Conservation (phyloP, 2,888 invertebrate genomes). For the Heliconius cydno region DNA sequence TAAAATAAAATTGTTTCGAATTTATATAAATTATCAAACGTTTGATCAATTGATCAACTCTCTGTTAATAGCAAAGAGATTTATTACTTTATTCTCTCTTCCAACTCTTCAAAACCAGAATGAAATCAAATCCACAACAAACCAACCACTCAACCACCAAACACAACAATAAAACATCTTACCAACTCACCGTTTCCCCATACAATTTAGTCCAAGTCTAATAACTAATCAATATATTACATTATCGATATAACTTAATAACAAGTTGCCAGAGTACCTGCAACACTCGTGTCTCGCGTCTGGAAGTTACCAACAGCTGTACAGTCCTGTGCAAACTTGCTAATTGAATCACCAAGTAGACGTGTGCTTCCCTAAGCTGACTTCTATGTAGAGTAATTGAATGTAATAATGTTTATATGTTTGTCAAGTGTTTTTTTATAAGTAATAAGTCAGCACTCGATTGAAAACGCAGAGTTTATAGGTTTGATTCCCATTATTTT, state of each 20-base stretch:
- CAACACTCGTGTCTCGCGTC: slow-evolving; percentile 37
- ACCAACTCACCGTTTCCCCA: neutral
- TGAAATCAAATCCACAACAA: neutral
- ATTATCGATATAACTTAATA: slow-evolving; percentile 28
- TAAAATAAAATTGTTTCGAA: no score
- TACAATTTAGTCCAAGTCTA: neutral
- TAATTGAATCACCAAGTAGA: slow-evolving; percentile 47
- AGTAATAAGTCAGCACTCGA: no score
- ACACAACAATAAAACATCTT: neutral
- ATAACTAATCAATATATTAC: slow-evolving; percentile 16
- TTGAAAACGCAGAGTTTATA: neutral
- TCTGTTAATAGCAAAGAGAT: no score
- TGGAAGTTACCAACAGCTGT: slow-evolving; percentile 43
- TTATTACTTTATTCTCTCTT: no score
- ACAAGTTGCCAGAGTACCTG: slow-evolving; percentile 30
- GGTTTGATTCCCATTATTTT: neutral
- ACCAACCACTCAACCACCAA: neutral
- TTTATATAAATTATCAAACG: no score
- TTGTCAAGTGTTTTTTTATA: neutral
- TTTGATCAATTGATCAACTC: no score
- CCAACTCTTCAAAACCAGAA: no score
- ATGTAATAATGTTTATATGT: slow-evolving; percentile 29
- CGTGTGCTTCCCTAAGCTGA: slow-evolving; percentile 38
- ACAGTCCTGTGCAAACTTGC: slow-evolving; percentile 46
- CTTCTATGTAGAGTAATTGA: slow-evolving; percentile 33